Conservation (phyloP, 2,797 vertebrate genomes). For the Chaetodon trifasciatus region DNA sequence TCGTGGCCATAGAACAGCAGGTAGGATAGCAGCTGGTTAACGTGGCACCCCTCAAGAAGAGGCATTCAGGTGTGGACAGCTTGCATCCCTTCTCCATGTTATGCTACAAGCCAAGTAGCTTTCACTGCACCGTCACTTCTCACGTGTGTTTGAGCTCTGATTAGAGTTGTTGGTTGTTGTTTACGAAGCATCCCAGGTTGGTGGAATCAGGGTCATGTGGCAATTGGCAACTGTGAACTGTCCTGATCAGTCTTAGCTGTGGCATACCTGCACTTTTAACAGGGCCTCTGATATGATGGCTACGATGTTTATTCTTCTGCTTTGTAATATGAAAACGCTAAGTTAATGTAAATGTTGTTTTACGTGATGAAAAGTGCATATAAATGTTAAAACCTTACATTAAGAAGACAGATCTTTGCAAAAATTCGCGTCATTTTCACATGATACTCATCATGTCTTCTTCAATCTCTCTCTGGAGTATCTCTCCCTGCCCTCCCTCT, state of each 20-base stretch:
- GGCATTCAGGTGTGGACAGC: conserved; percentile 8
- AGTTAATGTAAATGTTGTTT: not conserved
- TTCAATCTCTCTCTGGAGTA: conserved; percentile 4
- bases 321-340: not conserved
- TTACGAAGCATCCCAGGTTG: too few species aligned
- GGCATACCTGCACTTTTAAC: conserved; percentile 3
- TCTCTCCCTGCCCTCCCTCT: conserved; percentile 19
- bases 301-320: not conserved
- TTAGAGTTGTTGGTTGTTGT: not conserved
- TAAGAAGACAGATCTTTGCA: not conserved
- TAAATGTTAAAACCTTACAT: not conserved
- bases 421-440: conserved; percentile 3
- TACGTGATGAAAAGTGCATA: not conserved
- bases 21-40: not conserved
- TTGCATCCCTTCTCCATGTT: not conserved
- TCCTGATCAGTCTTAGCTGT: conserved; percentile 1
- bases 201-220: too few species aligned
- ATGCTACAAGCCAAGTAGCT: conserved; percentile 10
- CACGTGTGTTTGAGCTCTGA: conserved; percentile 12
- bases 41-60: not conserved
- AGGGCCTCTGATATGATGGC: not conserved
- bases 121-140: not conserved
- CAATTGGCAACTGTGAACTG: not conserved
- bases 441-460: conserved; percentile 19
- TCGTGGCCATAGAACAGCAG: not conserved